These are phyloP conservation scores for Adelosebastes latens DNA, from an alignment of 2,797 vertebrate genomes.

Conservation along the genomic window DNA sequence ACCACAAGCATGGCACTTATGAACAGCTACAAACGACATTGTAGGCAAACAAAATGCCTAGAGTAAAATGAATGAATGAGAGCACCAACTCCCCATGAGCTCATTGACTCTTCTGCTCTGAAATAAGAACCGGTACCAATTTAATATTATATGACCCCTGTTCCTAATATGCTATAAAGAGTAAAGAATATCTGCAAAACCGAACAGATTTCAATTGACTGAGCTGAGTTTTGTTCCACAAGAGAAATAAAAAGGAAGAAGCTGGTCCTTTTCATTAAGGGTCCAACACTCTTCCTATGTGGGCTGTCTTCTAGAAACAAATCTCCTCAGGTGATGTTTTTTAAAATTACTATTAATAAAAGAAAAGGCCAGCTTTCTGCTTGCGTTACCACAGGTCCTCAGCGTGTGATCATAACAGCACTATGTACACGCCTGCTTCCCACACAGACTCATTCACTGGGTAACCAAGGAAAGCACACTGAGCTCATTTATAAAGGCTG, in stretches of 20 bases:
- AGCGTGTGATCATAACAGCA: background rate
- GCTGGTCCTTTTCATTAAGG: background rate
- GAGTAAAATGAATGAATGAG: background rate
- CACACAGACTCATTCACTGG: slow-evolving; percentile 9
- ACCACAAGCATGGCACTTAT: background rate
- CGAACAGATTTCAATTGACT: background rate
- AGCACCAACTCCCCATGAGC: background rate
- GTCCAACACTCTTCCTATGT: background rate
- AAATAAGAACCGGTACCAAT: background rate
- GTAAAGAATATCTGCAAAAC: background rate
- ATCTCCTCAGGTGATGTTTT: background rate
- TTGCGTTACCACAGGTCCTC: background rate
- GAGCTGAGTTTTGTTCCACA: background rate
- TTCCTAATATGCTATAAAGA: background rate
- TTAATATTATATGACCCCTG: background rate
- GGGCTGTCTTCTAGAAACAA: background rate
- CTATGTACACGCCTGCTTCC: background rate
- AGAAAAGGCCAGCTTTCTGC: background rate
- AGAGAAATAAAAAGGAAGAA: background rate
- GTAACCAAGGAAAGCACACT: slow-evolving; percentile 17
- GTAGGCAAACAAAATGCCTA: background rate
- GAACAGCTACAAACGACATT: background rate
- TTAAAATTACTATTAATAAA: background rate
- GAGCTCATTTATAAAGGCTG: slow-evolving; percentile 24
- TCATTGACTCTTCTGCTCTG: background rate